Conservation (phyloP, 2,888 invertebrate genomes). For the Gryllus longicercus region DNA sequence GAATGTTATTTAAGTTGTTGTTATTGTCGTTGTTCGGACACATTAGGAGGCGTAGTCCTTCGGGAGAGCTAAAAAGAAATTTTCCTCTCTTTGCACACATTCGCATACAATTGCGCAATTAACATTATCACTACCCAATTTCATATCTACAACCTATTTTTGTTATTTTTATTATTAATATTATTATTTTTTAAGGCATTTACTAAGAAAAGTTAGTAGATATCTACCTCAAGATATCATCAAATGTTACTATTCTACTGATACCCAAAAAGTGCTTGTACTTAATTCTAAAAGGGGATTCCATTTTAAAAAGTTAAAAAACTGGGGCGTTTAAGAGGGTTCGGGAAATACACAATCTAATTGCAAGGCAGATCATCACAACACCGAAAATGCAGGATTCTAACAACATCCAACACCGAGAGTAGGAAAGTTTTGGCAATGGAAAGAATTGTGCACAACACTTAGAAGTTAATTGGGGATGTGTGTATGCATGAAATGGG, state of each 20-base stretch:
- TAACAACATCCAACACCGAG: conserved; percentile 6
- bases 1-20: no score
- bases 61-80: no score
- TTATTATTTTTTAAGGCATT: not conserved
- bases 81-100: no score
- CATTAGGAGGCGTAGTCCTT: no score
- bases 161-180: not conserved
- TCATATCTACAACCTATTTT: not conserved
- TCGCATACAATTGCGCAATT: no score
- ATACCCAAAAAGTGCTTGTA: not conserved
- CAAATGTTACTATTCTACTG: not conserved
- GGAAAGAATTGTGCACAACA: no score
- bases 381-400: not conserved
- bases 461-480: no score
- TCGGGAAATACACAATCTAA: not conserved
- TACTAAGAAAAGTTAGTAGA: not conserved
- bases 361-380: conserved; percentile 17
- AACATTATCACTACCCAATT: no score
- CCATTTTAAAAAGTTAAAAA: not conserved
- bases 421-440: not conserved
- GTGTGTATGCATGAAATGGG: no score
- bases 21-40: no score
- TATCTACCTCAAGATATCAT: not conserved
- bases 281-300: not conserved
- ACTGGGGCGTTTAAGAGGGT: not conserved